Evolutionary conservation across 2,797 vertebrate genomes (phyloP), one percentile per base, ranked within the genome.

Genomic region (Perodicticus potto): DNA sequence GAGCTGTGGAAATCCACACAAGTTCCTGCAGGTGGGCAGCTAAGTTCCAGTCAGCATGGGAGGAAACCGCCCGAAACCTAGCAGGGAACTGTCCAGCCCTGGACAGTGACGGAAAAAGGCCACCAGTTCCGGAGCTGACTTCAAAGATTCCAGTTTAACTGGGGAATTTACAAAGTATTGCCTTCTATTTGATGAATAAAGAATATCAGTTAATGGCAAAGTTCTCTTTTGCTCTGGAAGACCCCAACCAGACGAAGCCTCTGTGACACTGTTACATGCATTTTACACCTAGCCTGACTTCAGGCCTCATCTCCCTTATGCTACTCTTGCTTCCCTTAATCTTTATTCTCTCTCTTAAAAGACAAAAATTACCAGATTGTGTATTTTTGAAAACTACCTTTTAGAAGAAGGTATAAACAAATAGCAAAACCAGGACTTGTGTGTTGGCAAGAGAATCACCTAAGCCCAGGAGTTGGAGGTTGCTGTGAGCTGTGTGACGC

Each of bases 341-440:
- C 49, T 49, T 29, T 27, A 27, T 73, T 57, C n/a, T 82, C 29
- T 86, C 27, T 72, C 40, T 43, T 43, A 49, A 34, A 76, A 76
- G 82, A n/a, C 59, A 76, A 88, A 84, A 20, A 53, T 22, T 45
- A 89, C 25, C 29, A 55, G 27, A 63, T 77, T 84, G 49, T 34
- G 20, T 76, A 82, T 55, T 93, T 93, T 45, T 88, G 87, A 88
- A 88, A 93, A 93, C 10, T 57, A 80, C 49, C 29, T 59, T 87
- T 91, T 73, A 78, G 40, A 80, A 85, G 80, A 93, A 90, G 29
- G n/a, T 43, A 27, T 84, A 82, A 92, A 78, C 61, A 91, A 87
- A 85, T 5, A 69, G 82, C 73, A 59, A 86, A 86, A 76, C 32
- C 82, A 91, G 61, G 17, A 40, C 40, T 40, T 40, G 40, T 40